A percentile compares a stretch with the other conserved stretches of the same genome.
These are phyloP conservation scores for Atherinosoma microstoma DNA, from an alignment of 2,797 vertebrate species.

Conservation along the genomic window DNA sequence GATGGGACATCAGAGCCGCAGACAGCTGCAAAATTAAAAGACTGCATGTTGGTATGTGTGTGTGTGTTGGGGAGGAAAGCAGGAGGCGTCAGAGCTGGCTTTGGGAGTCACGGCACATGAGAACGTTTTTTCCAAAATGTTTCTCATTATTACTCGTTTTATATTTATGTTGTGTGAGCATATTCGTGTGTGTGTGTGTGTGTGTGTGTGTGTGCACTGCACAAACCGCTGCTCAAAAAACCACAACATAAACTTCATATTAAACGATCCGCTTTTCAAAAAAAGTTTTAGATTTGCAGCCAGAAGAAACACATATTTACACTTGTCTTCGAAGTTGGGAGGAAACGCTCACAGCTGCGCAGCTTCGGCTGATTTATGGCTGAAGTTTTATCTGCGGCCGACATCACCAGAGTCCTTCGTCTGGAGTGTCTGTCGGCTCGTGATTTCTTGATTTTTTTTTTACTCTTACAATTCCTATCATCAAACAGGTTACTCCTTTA, in stretches of 20 bases:
- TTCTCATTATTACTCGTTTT: not conserved
- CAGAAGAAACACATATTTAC: constrained; percentile 9
- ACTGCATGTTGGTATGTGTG: constrained; percentile 8
- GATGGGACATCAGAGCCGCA: constrained; percentile 24
- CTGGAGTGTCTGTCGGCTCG: not conserved
- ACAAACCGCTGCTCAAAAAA: constrained; percentile 5
- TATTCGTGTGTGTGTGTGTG: too few species aligned
- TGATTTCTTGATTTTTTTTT: constrained; percentile 6
- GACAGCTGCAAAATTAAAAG: constrained; percentile 28
- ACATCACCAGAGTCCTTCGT: not conserved
- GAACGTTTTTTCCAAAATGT: constrained; percentile 2
- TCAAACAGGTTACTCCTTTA: not conserved
- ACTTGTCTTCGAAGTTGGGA: constrained; percentile 7
- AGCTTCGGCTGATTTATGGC: constrained; percentile 30
- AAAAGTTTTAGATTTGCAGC: constrained; percentile 14
- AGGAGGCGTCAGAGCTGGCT: not conserved
- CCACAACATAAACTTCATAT: not conserved
- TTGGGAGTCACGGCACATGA: not conserved
- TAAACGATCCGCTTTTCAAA: not conserved
- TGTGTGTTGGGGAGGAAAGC: not conserved
- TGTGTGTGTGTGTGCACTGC: not conserved
- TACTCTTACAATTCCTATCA: constrained; percentile 7
- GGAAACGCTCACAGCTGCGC: constrained; percentile 8
- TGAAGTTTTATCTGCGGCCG: not conserved
- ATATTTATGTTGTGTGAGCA: not conserved